Evolutionary conservation across 1,140 invertebrate species (phyloP).

Genomic region (Plectus sambesii): DNA sequence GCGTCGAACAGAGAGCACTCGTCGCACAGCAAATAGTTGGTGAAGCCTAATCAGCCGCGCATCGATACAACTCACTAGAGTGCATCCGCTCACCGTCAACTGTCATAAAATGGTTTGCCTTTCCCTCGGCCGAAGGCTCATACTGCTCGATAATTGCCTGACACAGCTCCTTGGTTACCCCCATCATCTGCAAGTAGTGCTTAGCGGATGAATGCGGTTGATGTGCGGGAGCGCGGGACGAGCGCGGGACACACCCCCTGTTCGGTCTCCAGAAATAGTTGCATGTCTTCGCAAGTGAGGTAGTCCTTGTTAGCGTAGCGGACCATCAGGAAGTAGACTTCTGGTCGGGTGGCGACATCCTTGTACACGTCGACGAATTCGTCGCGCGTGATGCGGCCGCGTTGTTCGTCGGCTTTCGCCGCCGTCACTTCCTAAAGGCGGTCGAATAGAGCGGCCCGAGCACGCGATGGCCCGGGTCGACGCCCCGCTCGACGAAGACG

Average conservation of each 20-base stretch:
- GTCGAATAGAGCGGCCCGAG: too few species aligned
- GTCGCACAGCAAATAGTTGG: slow-evolving; percentile 53
- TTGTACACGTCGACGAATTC: slow-evolving; percentile 57
- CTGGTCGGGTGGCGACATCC: slow-evolving; percentile 56
- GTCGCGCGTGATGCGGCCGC: slow-evolving; percentile 52
- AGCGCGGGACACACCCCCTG: slow-evolving; percentile 52
- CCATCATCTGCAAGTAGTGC: slow-evolving; percentile 50
- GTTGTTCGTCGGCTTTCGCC: slow-evolving; percentile 24
- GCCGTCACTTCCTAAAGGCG: too few species aligned
- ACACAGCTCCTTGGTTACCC: slow-evolving; percentile 52
- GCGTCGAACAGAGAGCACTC: slow-evolving; percentile 55
- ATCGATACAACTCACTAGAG: slow-evolving; percentile 1
- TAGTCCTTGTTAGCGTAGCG: slow-evolving; percentile 59
- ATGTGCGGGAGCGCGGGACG: slow-evolving; percentile 1
- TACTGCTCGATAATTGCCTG: slow-evolving; percentile 53
- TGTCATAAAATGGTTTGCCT: slow-evolving; percentile 51
- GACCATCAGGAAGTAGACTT: slow-evolving; percentile 58
- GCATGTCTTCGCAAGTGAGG: slow-evolving; percentile 54
- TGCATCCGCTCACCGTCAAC: slow-evolving; percentile 52
- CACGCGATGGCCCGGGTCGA: too few species aligned
- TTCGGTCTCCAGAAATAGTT: slow-evolving; percentile 57
- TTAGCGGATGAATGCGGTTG: slow-evolving; percentile 2
- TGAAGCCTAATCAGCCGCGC: slow-evolving; percentile 51
- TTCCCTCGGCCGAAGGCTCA: slow-evolving; percentile 55
- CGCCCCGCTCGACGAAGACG: too few species aligned